phyloP scores from a whole-genome alignment of 2,888 invertebrate genomes.

The Drosophila buzzatii region DNA sequence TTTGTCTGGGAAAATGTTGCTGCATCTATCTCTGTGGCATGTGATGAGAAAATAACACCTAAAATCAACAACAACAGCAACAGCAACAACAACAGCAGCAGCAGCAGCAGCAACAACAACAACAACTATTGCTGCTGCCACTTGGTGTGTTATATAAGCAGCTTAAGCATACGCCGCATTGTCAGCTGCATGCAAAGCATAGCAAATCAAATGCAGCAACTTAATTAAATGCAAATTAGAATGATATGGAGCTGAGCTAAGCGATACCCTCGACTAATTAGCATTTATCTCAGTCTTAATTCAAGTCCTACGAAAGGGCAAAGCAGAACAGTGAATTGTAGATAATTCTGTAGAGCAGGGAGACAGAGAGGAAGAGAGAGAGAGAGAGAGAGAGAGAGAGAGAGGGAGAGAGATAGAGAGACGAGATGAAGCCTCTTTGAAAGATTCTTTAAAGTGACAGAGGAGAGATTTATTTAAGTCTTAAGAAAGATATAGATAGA shows the following conservation, averaged over 20 bases:
- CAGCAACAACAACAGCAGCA: slow-evolving; percentile 14
- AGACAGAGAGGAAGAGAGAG: too few species aligned
- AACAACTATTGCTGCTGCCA: slow-evolving; percentile 1
- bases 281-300: background rate
- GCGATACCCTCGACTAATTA: slow-evolving; percentile 13
- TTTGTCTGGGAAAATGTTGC: slow-evolving; percentile 72
- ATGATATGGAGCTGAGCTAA: background rate
- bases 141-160: slow-evolving; percentile 56
- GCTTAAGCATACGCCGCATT: slow-evolving; percentile 49
- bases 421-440: too few species aligned
- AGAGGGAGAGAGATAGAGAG: too few species aligned
- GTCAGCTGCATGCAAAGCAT: slow-evolving; percentile 25
- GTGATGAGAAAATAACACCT: slow-evolving; percentile 58
- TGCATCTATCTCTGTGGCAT: slow-evolving; percentile 57
- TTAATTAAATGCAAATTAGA: slow-evolving; percentile 37
- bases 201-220: slow-evolving; percentile 37
- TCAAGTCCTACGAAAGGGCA: background rate
- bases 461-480: background rate
- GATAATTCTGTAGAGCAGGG: background rate
- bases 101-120: background rate
- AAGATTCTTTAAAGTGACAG: background rate
- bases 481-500: background rate
- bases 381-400: background rate
- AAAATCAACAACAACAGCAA: slow-evolving; percentile 32
- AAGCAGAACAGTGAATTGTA: background rate